Conservation (phyloP, 2,888 invertebrate species). For the Drosophila pseudotalamancana region DNA sequence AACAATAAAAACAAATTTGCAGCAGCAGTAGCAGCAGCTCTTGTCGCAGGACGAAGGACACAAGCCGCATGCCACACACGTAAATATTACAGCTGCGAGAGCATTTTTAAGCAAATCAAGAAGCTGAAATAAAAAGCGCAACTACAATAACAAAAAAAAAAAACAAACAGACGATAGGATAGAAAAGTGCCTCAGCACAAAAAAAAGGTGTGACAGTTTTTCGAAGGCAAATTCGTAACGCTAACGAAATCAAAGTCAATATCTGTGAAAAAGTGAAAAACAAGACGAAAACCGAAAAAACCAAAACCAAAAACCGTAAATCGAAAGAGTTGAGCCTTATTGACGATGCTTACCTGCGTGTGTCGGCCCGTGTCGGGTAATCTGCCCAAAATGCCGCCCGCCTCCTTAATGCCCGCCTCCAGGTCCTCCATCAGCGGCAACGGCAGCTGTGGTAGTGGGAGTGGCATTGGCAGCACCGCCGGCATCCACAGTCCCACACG, state of each 20-base stretch:
- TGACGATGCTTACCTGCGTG: conserved; percentile 83
- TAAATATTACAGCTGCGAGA: conserved; percentile 41
- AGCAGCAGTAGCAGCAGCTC: conserved; percentile 32
- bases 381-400: conserved; percentile 83
- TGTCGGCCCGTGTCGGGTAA: conserved; percentile 84
- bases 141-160: background rate
- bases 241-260: conserved; percentile 47
- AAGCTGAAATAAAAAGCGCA: background rate
- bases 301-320: background rate
- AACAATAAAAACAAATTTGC: conserved; percentile 78
- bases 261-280: background rate
- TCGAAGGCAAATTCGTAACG: conserved; percentile 12
- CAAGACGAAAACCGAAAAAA: background rate
- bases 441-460: conserved; percentile 53
- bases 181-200: background rate
- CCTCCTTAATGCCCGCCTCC: conserved; percentile 78
- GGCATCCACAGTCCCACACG: conserved; percentile 42
- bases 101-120: conserved; percentile 60
- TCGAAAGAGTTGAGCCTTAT: conserved; percentile 34
- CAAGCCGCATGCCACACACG: conserved; percentile 33
- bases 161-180: too few relatives aligned
- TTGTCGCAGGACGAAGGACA: conserved; percentile 50
- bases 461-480: conserved; percentile 25
- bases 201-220: conserved; percentile 9
- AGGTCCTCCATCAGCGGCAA: conserved; percentile 59